Evolutionary conservation across 2,797 vertebrate genomes (phyloP), one percentile per base, ranked within the genome.

Genomic region (Pelobates cultripes): DNA sequence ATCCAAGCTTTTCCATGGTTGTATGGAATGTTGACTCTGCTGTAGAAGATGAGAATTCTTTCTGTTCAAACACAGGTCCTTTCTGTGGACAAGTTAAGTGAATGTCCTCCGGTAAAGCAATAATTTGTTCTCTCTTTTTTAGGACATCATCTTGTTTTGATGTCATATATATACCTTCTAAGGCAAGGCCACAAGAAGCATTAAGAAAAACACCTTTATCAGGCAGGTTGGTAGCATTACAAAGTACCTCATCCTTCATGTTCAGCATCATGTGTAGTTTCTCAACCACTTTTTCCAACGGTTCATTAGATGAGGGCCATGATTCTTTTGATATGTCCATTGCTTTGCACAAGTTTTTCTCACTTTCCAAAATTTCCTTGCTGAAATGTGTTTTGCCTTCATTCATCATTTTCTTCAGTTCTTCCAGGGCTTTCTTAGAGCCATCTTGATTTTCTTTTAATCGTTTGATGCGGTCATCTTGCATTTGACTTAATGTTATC

Each of bases 101-200:
- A 70, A 93, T 86, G 0, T 84, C 60, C 0, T 80, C 45, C 0
- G 91, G 90, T 45, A 92, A 1, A 12, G 57, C 42, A 66, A 93
- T 80, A 44, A 93, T 79, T 77, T 90, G 85, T 0, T 92, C 88
- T 57, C 84, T 84, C 42, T 63, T 91, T 4, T 79, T 63, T 68
- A 91, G 73, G 53, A 86, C 13, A 14, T 80, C 80, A 0, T 0
- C 60, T 2, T 80, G 10, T 9, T 86, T 44, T 2, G 68, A 84
- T 15, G 76, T 89, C 78, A 82, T 85, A 66, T 90, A 93, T 83
- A 93, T 87, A 66, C 92, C 93, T 68, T 88, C 84, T 45, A 92
- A 83, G 17, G 89, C 90, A 68, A 92, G 75, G 0, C 90, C 91
- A 69, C 90, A 90, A 0, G 90, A 93, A 0, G 88, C 89, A 63